Base-by-base conservation (phyloP, 1,140 invertebrate species). In the Temnothorax curvispinosus region DNA sequence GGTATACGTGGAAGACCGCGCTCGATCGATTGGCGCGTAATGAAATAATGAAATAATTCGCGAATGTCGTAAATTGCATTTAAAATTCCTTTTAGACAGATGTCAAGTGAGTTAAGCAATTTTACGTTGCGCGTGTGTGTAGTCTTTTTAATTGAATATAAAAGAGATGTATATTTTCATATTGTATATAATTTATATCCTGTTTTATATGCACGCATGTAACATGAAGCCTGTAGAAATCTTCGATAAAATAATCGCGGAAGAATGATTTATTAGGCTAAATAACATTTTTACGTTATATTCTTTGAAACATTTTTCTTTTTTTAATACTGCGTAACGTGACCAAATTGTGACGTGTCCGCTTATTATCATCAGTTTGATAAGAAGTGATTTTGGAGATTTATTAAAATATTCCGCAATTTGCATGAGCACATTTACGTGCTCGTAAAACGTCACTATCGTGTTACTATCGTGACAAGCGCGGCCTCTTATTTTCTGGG, bases 11-110 rank as follows among this genome's bases (percentile, higher is more conserved):
- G 41, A 84, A 84, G 69, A 74, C 54, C 41, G 41, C 41, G 54
- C 54, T 47, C 69, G 41, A 84, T 84, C 54, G 80, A 75, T 75
- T 50, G 54, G 58, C 44, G 54, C 13, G 54, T 75, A 74, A 84
- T 74, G 54, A 41, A 74, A 75, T 84, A 84, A 84, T 60, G 41
- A 84, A 75, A 75, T 84, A 75, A 84, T 47, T 38, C n/a, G 35
- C 52, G 21, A 41, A 54, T 54, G 18, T 71, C 54, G 41, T 32
- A 74, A 84, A 75, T 84, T 56, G 56, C 54, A 50, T 75, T 64
- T 75, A 11, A 75, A 84, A 75, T 62, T 38, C 44, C 3, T 27
- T 84, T 75, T 27, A 41, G 62, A 18, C n/a, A 9, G 18, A 60
- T 62, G 11, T 84, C 58, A n/a, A 71, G 3, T 15, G 44, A 74